phyloP scores from a whole-genome alignment of 2,113 vertebrate genomes.

The Peucedramus taeniatus region DNA sequence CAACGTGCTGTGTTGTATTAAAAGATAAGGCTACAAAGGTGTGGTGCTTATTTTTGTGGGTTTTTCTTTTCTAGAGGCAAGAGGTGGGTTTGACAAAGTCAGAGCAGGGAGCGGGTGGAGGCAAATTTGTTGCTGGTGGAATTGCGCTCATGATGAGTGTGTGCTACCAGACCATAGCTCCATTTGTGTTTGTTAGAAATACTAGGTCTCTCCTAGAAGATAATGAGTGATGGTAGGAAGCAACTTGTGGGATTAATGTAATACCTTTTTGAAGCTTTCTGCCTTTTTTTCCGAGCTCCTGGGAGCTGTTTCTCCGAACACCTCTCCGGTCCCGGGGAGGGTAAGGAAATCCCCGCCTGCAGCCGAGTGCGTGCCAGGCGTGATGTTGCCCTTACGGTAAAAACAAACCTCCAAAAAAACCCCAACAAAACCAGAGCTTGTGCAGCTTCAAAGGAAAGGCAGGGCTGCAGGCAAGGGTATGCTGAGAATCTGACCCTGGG shows the following conservation, averaged over 20 bases:
- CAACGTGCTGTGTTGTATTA: not conserved
- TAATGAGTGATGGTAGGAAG: not conserved
- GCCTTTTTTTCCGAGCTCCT: not conserved
- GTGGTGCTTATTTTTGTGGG: not conserved
- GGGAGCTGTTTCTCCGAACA: not conserved
- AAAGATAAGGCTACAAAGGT: constrained; percentile 22
- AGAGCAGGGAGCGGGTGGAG: fast-evolving
- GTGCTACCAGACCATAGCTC: not conserved
- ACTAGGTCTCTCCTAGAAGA: not conserved
- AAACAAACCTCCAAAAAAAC: not conserved
- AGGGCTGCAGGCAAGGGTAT: not conserved
- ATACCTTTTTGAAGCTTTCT: not conserved
- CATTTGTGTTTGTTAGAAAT: not conserved
- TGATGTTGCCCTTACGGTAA: not conserved
- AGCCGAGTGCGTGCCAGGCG: not conserved
- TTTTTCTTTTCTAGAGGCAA: not conserved
- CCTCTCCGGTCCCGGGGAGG: not conserved
- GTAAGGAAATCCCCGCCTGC: not conserved
- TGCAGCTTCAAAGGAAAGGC: not conserved
- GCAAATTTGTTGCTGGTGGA: not conserved
- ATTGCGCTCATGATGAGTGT: not conserved
- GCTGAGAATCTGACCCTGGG: constrained; percentile 37
- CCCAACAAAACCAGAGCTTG: not conserved
- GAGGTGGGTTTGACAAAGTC: not conserved
- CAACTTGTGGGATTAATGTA: not conserved